Base-by-base conservation (phyloP, 2,888 invertebrate genomes). In the Brenthis daphne region DNA sequence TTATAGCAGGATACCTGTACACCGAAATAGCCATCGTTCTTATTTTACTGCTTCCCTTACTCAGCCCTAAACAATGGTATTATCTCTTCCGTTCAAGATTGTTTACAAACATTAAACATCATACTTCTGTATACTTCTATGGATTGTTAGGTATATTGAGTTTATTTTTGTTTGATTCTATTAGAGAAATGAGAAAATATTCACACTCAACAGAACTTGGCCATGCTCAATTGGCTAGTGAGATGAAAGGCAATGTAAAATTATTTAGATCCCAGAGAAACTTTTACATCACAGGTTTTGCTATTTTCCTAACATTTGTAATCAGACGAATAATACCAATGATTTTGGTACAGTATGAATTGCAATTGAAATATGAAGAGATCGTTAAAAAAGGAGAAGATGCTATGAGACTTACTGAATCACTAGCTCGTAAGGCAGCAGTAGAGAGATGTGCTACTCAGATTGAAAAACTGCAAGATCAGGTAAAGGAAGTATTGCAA, bases 241-340 rank as follows among this genome's bases (percentile, higher is more conserved):
- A 96, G 83, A 93, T 95, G 89, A 94, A 95, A 80, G 90, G 92
- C 0, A 95, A 94, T 81, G 94, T 97, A 85, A 95, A 95, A 76
- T 87, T 96, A 65, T 97, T 97, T 83, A 87, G 96, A 74, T 95
- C 96, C 2, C 96, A 97, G 82, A 92, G 96, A 76, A 97, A 97
- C 85, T 95, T 96, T 80, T 96, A 96, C 85, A 96, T 97, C 68
- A 95, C 96, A 74, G 96, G 96, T 16, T 96, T 96, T 85, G 94
- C 96, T 12, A 94, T 97, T 73, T 96, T 96, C 77, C 86, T 96
- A 51, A 94, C 95, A 77, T 93, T 96, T 77, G 95, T 96, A 0
- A 94, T 96, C 68, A 93, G 94, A 33, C 93, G 95, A 64, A 88
- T 96, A 57, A 92, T 95, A 16, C 90, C 85, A 1, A 92, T 96